A percentile compares a stretch with the other conserved stretches of the same genome.
phyloP scores from a whole-genome alignment of 2,888 invertebrate genomes.

The Ptychoptera albimana region DNA sequence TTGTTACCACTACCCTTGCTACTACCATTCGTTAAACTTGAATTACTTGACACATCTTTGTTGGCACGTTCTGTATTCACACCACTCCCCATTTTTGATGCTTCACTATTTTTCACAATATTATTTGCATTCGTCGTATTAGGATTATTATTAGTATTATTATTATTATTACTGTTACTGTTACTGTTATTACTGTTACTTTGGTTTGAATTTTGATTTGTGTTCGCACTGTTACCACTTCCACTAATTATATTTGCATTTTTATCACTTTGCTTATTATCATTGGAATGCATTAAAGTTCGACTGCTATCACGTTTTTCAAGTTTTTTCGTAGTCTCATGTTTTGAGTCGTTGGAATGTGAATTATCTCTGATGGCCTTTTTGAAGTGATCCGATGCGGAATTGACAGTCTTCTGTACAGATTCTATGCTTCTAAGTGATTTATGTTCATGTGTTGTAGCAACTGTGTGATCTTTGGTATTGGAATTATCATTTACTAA shows the following conservation, averaged over 20 bases:
- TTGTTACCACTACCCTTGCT: too few relatives aligned
- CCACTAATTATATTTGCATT: not conserved
- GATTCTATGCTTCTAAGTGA: constrained; percentile 23
- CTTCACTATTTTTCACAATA: too few relatives aligned
- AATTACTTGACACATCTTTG: too few relatives aligned
- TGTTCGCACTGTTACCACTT: not conserved
- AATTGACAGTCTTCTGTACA: constrained; percentile 24
- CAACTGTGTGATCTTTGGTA: not conserved
- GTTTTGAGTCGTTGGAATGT: not conserved
- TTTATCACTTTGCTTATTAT: not conserved
- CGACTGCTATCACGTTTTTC: constrained; percentile 15
- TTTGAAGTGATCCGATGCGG: constrained; percentile 25
- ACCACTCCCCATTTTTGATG: too few relatives aligned
- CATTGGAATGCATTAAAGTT: too few relatives aligned
- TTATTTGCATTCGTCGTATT: not conserved
- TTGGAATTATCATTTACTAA: constrained; percentile 2
- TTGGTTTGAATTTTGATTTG: not conserved
- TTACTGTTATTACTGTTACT: not conserved
- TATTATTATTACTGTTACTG: not conserved
- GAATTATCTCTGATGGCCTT: constrained; percentile 27
- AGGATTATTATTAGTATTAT: not conserved
- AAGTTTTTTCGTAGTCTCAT: constrained; percentile 1
- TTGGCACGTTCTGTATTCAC: too few relatives aligned
- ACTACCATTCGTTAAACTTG: too few relatives aligned
- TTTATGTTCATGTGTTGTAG: constrained; percentile 19